Conservation (phyloP, 2,113 vertebrate species). For the Takifugu flavidus region DNA sequence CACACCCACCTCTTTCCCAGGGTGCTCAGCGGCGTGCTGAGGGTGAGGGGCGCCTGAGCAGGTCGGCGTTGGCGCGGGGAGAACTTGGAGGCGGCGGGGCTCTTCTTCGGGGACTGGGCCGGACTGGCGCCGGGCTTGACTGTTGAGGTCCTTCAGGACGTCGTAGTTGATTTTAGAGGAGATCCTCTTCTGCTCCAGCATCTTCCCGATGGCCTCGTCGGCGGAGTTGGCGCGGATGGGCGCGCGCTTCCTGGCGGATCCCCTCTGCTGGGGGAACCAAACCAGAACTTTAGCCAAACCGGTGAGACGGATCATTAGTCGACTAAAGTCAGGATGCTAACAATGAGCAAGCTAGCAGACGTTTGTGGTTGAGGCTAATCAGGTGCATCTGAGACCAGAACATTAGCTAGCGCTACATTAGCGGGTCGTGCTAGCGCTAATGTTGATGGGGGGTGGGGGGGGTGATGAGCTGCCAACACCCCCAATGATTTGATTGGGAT, state of each 20-base stretch:
- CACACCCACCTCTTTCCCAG: conserved; percentile 85
- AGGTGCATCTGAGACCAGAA: too few relatives aligned
- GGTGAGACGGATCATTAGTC: too few relatives aligned
- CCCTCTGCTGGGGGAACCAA: conserved; percentile 72
- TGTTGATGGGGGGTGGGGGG: too few relatives aligned
- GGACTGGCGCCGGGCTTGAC: conserved; percentile 73
- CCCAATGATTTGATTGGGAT: too few relatives aligned
- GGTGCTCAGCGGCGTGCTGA: conserved; percentile 73
- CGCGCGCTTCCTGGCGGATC: conserved; percentile 72
- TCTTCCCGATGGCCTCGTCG: conserved; percentile 95
- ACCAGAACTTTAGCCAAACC: neutral
- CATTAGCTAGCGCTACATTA: too few relatives aligned
- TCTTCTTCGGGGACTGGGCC: conserved; percentile 53
- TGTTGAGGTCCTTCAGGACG: conserved; percentile 89
- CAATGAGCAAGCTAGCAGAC: neutral
- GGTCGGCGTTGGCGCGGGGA: conserved; percentile 64
- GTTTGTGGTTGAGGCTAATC: neutral
- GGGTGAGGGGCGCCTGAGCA: conserved; percentile 33
- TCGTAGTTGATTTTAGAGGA: conserved; percentile 98
- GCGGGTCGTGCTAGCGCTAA: too few relatives aligned
- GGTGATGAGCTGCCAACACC: too few relatives aligned
- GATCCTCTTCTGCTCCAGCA: conserved; percentile 95
- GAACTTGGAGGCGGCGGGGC: conserved; percentile 50
- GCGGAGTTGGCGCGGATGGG: conserved; percentile 89
- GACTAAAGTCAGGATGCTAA: neutral